Conservation (phyloP, 2,797 vertebrate genomes). For the Ambastaia sidthimunki region DNA sequence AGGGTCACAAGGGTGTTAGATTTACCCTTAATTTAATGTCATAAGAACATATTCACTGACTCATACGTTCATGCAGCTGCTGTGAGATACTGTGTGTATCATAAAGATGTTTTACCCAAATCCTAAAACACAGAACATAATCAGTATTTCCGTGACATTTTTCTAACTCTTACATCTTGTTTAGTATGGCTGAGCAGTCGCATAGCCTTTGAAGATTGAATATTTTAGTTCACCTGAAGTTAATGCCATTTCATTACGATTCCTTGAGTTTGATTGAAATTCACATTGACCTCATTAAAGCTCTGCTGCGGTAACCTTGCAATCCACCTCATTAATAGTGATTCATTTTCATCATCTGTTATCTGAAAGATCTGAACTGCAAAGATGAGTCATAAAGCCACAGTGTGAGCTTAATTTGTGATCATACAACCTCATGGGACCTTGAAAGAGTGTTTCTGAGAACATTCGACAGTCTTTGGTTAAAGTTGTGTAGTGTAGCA, state of each 20-base stretch:
- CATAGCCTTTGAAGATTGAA: conserved; percentile 45
- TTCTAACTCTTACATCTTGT: background rate
- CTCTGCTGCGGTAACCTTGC: conserved; percentile 48
- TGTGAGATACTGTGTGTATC: background rate
- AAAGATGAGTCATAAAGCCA: conserved; percentile 55
- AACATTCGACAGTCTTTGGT: conserved; percentile 25
- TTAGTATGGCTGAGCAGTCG: conserved; percentile 8
- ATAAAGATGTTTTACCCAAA: background rate
- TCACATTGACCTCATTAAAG: conserved; percentile 55
- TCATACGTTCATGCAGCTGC: background rate
- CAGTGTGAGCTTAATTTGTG: conserved; percentile 51
- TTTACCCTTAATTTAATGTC: too few relatives aligned
- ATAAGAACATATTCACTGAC: too few relatives aligned
- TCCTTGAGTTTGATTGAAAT: conserved; percentile 42
- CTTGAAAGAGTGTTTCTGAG: conserved; percentile 11
- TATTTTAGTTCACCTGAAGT: conserved; percentile 65
- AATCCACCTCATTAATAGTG: conserved; percentile 63
- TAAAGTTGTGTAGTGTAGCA: conserved; percentile 20
- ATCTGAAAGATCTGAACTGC: conserved; percentile 56
- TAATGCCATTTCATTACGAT: conserved; percentile 33
- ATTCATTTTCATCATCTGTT: conserved; percentile 50
- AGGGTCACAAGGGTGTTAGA: background rate
- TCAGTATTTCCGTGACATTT: background rate
- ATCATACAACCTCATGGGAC: conserved; percentile 51
- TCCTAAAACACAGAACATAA: background rate